Base-by-base conservation (phyloP, 2,888 invertebrate species). In the Aleiodes leptofemur region DNA sequence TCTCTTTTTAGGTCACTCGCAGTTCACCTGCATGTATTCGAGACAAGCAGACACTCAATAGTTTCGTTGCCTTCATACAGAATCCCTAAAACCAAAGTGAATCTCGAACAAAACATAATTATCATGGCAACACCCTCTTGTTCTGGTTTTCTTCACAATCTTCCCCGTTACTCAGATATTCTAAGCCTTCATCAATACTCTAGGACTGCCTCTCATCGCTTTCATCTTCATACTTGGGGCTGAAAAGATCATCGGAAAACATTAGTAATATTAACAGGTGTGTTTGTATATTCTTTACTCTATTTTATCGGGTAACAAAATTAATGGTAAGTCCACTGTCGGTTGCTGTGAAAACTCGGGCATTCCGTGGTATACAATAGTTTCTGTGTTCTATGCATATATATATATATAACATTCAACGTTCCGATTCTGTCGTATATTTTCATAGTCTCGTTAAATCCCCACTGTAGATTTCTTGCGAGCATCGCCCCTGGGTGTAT, bases 221-320 rank as follows among this genome's bases (percentile, higher is more conserved):
- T 16, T n/a, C n/a, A n/a, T 23, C 50, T 9, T 71, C 6, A 55
- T 16, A 14, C 38, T 31, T 57, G 6, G 29, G 29, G 11, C 34
- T 59, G 48, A 57, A 83, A 81, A 81, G 81, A 83, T 83, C 80
- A 81, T 76, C 76, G 57, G 68, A 77, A 71, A 64, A 81, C 81
- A 82, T 80, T 81, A 84, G 79, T 77, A 77, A 82, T 81, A 81
- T 82, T 81, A 82, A 80, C 77, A 75, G 74, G 68, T 75, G 48
- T 71, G 74, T 73, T 55, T 73, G 34, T 71, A 69, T 55, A 43
- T 53, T 70, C 43, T 64, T 64, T 43, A 43, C 11, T 43, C 9
- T 9, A 43, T 74, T 73, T 69, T 31, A 68, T 59, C 56, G 51
- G 64, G 68, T 74, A 59, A 79, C 75, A 70, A 78, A 79, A 81